phyloP scores from a whole-genome alignment of 2,888 invertebrate species.

The Himalopsyche japonica region DNA sequence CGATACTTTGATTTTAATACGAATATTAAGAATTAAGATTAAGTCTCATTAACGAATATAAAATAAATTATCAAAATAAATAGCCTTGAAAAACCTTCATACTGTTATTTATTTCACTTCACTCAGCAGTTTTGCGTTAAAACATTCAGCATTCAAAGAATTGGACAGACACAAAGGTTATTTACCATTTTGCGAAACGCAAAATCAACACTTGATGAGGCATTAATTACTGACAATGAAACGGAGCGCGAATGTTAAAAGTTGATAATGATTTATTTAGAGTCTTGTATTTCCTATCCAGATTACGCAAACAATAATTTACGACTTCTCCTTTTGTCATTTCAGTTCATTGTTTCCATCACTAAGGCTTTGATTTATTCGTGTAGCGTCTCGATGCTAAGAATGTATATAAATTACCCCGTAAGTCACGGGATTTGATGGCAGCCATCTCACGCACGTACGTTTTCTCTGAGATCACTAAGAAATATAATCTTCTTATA shows the following conservation, averaged over 20 bases:
- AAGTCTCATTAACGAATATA: too few relatives aligned
- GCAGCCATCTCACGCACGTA: slow-evolving; percentile 11
- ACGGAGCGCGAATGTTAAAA: background rate
- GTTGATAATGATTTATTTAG: slow-evolving; percentile 12
- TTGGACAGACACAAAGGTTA: background rate
- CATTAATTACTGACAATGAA: slow-evolving; percentile 5
- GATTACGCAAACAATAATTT: slow-evolving; percentile 10
- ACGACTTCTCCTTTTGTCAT: background rate
- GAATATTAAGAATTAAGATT: too few relatives aligned
- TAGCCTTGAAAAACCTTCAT: background rate
- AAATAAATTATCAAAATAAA: background rate
- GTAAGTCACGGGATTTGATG: slow-evolving; percentile 10
- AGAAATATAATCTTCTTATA: slow-evolving; percentile 24
- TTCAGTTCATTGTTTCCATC: slow-evolving; percentile 26
- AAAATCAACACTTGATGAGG: slow-evolving; percentile 11
- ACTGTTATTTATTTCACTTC: background rate
- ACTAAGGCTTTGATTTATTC: slow-evolving; percentile 22
- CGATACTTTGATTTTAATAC: too few relatives aligned
- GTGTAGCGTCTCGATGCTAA: slow-evolving; percentile 7
- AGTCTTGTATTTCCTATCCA: slow-evolving; percentile 1
- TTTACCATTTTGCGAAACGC: background rate
- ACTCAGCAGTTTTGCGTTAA: background rate
- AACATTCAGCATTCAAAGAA: background rate
- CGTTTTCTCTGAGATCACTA: slow-evolving; percentile 6
- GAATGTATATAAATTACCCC: slow-evolving; percentile 27